These are phyloP conservation scores for Papilio protenor DNA, from an alignment of 2,888 invertebrate species.

Conservation along the genomic window DNA sequence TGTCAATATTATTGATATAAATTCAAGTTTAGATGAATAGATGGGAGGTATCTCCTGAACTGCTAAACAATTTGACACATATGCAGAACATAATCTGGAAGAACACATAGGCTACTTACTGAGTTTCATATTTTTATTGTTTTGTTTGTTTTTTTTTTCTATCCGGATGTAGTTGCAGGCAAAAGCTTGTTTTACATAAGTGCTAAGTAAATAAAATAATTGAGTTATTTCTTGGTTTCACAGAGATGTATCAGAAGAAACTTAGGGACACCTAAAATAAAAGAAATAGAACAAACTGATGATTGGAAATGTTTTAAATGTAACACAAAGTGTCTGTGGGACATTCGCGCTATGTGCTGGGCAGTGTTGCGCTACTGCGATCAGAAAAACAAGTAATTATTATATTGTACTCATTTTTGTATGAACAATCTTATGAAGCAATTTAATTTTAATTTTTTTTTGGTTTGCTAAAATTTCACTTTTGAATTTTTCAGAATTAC, in stretches of 20 bases:
- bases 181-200: neutral
- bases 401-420: neutral
- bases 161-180: too few relatives aligned
- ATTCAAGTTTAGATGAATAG: too few relatives aligned
- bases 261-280: constrained; percentile 86
- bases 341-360: constrained; percentile 88
- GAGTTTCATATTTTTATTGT: too few relatives aligned
- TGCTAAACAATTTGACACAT: too few relatives aligned
- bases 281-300: constrained; percentile 89
- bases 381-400: constrained; percentile 82
- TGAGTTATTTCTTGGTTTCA: constrained; percentile 60
- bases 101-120: too few relatives aligned
- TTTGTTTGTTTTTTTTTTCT: too few relatives aligned
- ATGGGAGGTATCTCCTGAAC: too few relatives aligned
- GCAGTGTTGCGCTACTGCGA: constrained; percentile 88
- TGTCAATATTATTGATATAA: constrained; percentile 44
- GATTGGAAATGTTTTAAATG: constrained; percentile 93
- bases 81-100: too few relatives aligned
- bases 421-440: neutral
- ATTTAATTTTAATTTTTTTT: neutral
- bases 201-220: neutral
- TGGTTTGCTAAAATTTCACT: neutral
- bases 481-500: constrained; percentile 67
- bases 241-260: constrained; percentile 91
- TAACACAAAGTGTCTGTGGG: constrained; percentile 86